These are phyloP conservation scores for Zaprionus kolodkinae DNA, from an alignment of 1,140 invertebrate genomes.

Conservation along the genomic window DNA sequence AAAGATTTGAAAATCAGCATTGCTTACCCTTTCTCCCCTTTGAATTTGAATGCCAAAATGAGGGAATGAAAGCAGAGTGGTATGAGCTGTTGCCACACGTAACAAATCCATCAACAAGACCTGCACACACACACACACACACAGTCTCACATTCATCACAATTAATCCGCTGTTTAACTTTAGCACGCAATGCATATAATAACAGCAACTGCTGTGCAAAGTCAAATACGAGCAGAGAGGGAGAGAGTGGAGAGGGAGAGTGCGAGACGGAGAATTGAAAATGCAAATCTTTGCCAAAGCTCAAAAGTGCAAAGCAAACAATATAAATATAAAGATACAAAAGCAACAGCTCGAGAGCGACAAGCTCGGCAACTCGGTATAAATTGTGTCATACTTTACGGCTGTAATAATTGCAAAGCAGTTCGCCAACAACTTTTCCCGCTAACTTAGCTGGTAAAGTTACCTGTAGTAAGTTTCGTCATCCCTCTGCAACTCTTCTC, in stretches of 20 bases:
- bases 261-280: conserved; percentile 58
- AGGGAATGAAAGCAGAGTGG: neutral
- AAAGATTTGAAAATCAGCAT: conserved; percentile 53
- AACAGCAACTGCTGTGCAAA: neutral
- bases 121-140: neutral
- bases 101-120: conserved; percentile 28
- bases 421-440: conserved; percentile 57
- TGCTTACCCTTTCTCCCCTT: conserved; percentile 64
- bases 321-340: conserved; percentile 44
- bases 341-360: conserved; percentile 11
- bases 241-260: too few relatives aligned
- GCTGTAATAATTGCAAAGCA: conserved; percentile 78
- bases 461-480: conserved; percentile 17
- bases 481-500: neutral
- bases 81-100: neutral
- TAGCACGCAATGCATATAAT: neutral
- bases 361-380: conserved; percentile 49
- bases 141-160: conserved; percentile 1
- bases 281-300: conserved; percentile 76
- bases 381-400: conserved; percentile 68
- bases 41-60: conserved; percentile 70
- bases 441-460: conserved; percentile 21
- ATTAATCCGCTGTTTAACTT: conserved; percentile 1
- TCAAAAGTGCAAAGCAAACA: conserved; percentile 79
- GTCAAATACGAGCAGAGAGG: neutral